Conservation (phyloP, 2,888 invertebrate genomes). For the Caenorhabditis sp. region DNA sequence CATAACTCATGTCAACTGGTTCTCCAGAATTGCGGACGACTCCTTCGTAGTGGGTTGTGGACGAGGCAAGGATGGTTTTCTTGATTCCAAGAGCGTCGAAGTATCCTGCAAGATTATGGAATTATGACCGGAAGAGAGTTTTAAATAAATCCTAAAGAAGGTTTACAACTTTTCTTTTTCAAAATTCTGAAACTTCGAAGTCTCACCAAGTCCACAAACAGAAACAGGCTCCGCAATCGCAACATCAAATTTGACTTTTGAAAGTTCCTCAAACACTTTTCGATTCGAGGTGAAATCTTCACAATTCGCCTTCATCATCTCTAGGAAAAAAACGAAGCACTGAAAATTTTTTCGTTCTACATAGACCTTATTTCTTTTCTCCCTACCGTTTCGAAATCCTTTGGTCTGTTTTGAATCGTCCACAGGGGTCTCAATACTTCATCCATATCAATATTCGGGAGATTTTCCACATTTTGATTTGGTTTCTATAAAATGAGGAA, state of each 20-base stretch:
- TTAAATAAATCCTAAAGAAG: no score
- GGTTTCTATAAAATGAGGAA: slow-evolving; percentile 9
- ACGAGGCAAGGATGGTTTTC: slow-evolving; percentile 40
- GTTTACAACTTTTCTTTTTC: no score
- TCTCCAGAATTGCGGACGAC: slow-evolving; percentile 37
- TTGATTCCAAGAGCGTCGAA: slow-evolving; percentile 48
- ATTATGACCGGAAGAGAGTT: no score
- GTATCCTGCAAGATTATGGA: slow-evolving; percentile 8
- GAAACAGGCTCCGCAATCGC: slow-evolving; percentile 40
- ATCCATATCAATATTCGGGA: slow-evolving; percentile 27
- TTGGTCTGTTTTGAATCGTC: slow-evolving; percentile 33
- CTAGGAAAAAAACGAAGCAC: slow-evolving; percentile 40
- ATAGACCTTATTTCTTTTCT: background rate
- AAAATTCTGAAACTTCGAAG: background rate
- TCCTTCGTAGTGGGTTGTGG: slow-evolving; percentile 42
- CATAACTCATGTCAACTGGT: slow-evolving; percentile 41
- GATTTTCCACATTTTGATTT: background rate
- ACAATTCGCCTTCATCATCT: slow-evolving; percentile 41
- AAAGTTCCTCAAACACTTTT: slow-evolving; percentile 36
- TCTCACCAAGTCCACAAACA: slow-evolving; percentile 41
- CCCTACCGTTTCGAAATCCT: slow-evolving; percentile 36
- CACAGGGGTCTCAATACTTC: slow-evolving; percentile 37
- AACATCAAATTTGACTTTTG: slow-evolving; percentile 33
- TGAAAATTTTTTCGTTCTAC: background rate
- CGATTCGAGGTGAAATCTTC: slow-evolving; percentile 28